Evolutionary conservation across 2,113 vertebrate genomes (phyloP), one percentile per base, ranked within the genome.

Genomic region (Pelvicachromis taeniatus): DNA sequence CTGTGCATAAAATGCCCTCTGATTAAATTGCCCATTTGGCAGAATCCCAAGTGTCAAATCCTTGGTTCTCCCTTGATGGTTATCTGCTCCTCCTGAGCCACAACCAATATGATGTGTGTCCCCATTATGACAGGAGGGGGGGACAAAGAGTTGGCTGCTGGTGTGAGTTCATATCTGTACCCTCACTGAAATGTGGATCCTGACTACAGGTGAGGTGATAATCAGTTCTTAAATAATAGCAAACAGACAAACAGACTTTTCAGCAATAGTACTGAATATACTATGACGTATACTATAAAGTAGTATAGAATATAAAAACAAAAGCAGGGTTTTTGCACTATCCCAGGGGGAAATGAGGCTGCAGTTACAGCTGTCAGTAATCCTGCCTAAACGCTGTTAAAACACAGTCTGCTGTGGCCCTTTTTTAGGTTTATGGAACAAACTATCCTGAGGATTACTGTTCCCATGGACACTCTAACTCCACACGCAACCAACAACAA

Each of bases 11-110:
- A 93, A 92, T 73, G 84, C 80, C 89, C 90, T 88, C 92, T 94
- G 94, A 96, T 96, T 95, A 96, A 95, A 95, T 94, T 95, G 93
- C 81, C 92, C 87, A 90, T 94, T 94, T 95, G 94, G 94, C 95
- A 90, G 78, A 55, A 75, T 88, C 91, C 95, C 95, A 94, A 89
- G 90, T 12, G 87, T 93, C 61, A 87, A 86, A 84, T 85, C 89
- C 70, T 92, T 79, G 88, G 84, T 87, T 8, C 65, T 91, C 88
- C 87, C 86, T 90, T 58, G 61, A 84, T 78, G 91, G 65, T 42
- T 84, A 92, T 93, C 91, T 87, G 55, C 48, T 92, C 77, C 81
- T 91, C 85, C 86, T 78, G 85, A 87, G 89, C 85, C 86, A 35
- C 90, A 82, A 87, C 56, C 40, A 65, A 9, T 48, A 77, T 84